A percentile compares a stretch with the other conserved stretches of the same genome.
These are phyloP conservation scores for Tortricodes alternella DNA, from an alignment of 2,888 invertebrate genomes.

Conservation along the genomic window DNA sequence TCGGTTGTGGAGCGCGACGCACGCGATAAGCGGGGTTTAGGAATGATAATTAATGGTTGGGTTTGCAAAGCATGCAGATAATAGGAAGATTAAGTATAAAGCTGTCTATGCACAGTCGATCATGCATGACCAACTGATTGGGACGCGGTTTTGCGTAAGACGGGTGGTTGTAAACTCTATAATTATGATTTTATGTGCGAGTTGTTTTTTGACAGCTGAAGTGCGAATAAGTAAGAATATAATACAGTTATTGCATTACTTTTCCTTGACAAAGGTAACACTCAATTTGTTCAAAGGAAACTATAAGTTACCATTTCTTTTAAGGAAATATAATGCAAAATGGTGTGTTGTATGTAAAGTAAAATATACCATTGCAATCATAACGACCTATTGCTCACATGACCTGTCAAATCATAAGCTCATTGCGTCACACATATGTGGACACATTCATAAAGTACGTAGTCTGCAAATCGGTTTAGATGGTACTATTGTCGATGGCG, in stretches of 20 bases:
- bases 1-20: conserved; percentile 18
- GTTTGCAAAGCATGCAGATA: conserved; percentile 8
- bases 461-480: conserved; percentile 7
- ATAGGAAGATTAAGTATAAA: conserved; percentile 1
- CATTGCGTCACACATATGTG: conserved; percentile 8
- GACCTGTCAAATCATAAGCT: conserved; percentile 21
- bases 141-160: background rate
- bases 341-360: background rate
- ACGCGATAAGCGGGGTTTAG: background rate
- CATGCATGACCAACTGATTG: background rate
- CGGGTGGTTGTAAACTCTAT: background rate
- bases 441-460: conserved; percentile 9
- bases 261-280: too few species aligned
- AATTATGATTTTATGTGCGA: background rate
- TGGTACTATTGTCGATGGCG: conserved; percentile 18
- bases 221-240: too few species aligned
- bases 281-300: too few species aligned
- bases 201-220: too few species aligned
- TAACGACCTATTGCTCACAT: conserved; percentile 7
- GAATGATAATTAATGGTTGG: conserved; percentile 11
- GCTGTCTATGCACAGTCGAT: background rate
- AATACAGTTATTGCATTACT: too few species aligned
- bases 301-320: too few species aligned
- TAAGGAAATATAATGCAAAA: background rate
- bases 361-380: background rate